phyloP scores from a whole-genome alignment of 2,113 vertebrate genomes.

The Austrofundulus limnaeus region DNA sequence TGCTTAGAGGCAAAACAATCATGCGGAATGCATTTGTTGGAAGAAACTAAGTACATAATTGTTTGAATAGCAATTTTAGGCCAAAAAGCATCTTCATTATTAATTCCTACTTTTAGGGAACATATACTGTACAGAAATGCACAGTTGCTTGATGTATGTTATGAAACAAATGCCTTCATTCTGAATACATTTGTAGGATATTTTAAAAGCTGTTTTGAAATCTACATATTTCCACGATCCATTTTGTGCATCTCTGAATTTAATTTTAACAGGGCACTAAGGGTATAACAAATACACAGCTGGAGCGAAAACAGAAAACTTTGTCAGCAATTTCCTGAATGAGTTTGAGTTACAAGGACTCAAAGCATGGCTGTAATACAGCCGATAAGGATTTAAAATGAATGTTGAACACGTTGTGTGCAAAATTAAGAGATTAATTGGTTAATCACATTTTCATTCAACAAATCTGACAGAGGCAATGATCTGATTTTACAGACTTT shows the following conservation, averaged over 20 bases:
- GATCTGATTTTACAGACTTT: constrained; percentile 57
- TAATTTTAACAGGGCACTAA: constrained; percentile 65
- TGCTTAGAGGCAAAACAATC: constrained; percentile 82
- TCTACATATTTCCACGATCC: constrained; percentile 71
- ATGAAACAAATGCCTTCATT: constrained; percentile 58
- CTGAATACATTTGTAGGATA: constrained; percentile 68
- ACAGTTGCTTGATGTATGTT: constrained; percentile 66
- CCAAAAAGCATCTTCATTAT: constrained; percentile 85
- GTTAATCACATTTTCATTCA: constrained; percentile 44
- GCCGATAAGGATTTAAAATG: constrained; percentile 54
- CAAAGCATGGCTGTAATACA: constrained; percentile 49
- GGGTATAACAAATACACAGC: constrained; percentile 52
- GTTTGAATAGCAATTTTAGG: constrained; percentile 83
- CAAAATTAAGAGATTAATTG: constrained; percentile 73
- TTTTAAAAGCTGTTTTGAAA: constrained; percentile 64
- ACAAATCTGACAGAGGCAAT: constrained; percentile 56
- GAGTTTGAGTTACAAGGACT: constrained; percentile 46
- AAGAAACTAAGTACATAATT: constrained; percentile 88
- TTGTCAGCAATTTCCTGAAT: constrained; percentile 40
- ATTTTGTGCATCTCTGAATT: constrained; percentile 63
- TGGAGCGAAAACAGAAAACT: constrained; percentile 42
- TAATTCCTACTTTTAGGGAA: constrained; percentile 80
- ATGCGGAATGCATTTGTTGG: constrained; percentile 84
- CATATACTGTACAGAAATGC: constrained; percentile 73
- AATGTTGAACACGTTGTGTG: constrained; percentile 43